Evolutionary conservation across 2,888 invertebrate genomes (phyloP).

Genomic region (Aquatica leii): DNA sequence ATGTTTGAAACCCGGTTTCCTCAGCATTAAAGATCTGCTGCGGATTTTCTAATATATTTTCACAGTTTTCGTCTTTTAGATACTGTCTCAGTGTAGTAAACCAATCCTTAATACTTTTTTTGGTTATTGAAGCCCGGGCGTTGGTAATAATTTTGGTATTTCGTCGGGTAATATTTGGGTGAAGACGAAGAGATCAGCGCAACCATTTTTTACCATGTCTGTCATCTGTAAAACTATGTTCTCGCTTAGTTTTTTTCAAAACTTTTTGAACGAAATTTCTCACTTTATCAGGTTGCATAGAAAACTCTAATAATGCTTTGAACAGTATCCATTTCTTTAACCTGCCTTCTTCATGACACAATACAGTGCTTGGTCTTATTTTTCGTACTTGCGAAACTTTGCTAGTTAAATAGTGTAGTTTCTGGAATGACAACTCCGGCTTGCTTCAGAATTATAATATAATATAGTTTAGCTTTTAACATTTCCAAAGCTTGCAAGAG

Average conservation of each 20-base stretch:
- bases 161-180: too few relatives aligned
- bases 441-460: neutral
- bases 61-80: too few relatives aligned
- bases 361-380: neutral
- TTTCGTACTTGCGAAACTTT: neutral
- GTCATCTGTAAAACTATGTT: neutral
- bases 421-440: neutral
- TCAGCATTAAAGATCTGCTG: too few relatives aligned
- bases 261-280: neutral
- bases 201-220: conserved; percentile 5
- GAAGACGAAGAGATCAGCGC: neutral
- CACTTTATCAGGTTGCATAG: conserved; percentile 1
- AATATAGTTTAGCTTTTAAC: neutral
- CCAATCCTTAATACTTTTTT: neutral
- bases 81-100: neutral
- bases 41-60: too few relatives aligned
- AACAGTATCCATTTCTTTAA: too few relatives aligned
- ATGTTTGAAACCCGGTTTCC: too few relatives aligned
- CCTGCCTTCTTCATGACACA: too few relatives aligned
- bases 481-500: neutral
- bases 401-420: conserved; percentile 5
- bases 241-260: too few relatives aligned
- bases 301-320: neutral
- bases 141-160: conserved; percentile 6
- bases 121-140: neutral